Evolutionary conservation across 2,888 invertebrate genomes (phyloP).

Genomic region (Hylaea fasciaria): DNA sequence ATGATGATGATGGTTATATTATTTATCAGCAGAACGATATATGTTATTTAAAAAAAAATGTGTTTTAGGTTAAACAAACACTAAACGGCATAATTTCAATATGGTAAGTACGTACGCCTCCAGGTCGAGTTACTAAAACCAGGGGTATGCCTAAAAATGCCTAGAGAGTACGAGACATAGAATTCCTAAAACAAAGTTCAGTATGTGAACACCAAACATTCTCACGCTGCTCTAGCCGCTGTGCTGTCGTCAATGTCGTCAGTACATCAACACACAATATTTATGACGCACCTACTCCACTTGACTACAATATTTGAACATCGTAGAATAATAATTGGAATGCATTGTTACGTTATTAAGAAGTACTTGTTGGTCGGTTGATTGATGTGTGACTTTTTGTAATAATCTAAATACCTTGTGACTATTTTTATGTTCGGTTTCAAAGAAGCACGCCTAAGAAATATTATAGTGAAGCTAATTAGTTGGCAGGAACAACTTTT

Average conservation of each 20-base stretch:
- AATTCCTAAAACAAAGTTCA: constrained; percentile 30
- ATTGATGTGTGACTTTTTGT: constrained; percentile 24
- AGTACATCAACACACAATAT: constrained; percentile 55
- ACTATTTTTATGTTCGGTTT: neutral
- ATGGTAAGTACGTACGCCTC: no score
- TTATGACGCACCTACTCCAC: constrained; percentile 35
- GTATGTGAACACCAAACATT: constrained; percentile 47
- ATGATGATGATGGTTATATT: no score
- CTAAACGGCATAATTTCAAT: no score
- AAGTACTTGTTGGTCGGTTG: constrained; percentile 13
- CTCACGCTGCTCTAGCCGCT: constrained; percentile 56
- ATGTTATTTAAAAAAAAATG: no score
- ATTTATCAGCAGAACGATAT: no score
- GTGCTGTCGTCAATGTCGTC: constrained; percentile 61
- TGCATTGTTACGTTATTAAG: constrained; percentile 27
- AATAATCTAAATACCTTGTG: constrained; percentile 4
- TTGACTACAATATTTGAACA: constrained; percentile 32
- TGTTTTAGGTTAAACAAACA: no score
- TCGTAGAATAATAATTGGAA: constrained; percentile 31
- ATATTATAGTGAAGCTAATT: no score
- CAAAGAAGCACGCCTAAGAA: neutral
- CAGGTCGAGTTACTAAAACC: no score
- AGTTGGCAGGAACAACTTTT: neutral
- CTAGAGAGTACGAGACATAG: constrained; percentile 9
- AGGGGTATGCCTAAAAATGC: no score